Base-by-base conservation (phyloP, 2,113 vertebrate genomes). In the Bombycilla garrulus region DNA sequence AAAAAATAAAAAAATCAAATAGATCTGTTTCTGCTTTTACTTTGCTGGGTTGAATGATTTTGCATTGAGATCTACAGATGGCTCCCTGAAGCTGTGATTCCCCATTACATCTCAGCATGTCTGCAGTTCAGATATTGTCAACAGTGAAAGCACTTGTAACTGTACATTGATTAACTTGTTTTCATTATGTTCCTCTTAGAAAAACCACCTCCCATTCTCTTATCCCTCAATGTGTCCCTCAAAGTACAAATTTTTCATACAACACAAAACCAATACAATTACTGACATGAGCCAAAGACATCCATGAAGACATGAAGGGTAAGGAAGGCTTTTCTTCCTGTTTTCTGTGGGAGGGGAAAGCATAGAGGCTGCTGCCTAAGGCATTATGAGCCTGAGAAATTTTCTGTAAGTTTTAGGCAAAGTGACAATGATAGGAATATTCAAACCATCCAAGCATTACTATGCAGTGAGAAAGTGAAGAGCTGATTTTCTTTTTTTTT, bases 61-160 rank as follows among this genome's bases (percentile, higher is more conserved):
- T 94, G 76, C 88, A 86, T 48, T 67, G 92, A 93, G 65, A 78
- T 44, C 64, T 70, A 71, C 77, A 81, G 91, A 88, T 86, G 86
- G 60, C 66, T 92, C 83, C 91, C 86, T 77, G 76, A 97, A 94
- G 77, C 81, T 91, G 69, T 2, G 4, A 79, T 86, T 92, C 84
- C 66, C 91, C 86, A 65, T 95, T 91, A 81, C 40, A 45, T 95
- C 91, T 89, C 92, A 91, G 86, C 85, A 83, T 53, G 88, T 80
- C 79, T 87, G 57, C 44, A 79, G 53, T 79, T 95, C 89, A 95
- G 81, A 79, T 61, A 57, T 42, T 91, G 65, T 76, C 84, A 81
- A 48, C 85, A 92, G 45, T 20, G 69, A 84, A 86, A 72, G 40
- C 56, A 86, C 45, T 85, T 74, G 31, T 57, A 91, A 91, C 92